A percentile compares a stretch with the other conserved stretches of the same genome.
Conservation (phyloP, 2,113 vertebrate genomes). For the Cisticola juncidis region DNA sequence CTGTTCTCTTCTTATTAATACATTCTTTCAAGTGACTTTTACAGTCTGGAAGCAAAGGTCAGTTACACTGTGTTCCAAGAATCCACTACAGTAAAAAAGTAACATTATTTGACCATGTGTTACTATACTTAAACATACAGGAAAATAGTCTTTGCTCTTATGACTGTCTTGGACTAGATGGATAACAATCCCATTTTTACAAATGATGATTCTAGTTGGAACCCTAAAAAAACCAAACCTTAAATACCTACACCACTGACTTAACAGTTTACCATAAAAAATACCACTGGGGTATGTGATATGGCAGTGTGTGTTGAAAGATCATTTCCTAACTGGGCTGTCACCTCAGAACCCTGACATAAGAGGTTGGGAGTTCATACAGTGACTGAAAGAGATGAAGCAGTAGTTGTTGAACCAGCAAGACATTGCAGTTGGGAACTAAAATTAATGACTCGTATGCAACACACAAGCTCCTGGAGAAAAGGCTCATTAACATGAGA, state of each 20-base stretch:
- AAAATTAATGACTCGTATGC: not conserved
- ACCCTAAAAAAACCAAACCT: not conserved
- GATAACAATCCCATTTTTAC: not conserved
- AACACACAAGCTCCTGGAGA: not conserved
- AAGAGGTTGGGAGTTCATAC: not conserved
- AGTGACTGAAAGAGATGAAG: not conserved
- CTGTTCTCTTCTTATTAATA: not conserved
- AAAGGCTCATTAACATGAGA: not conserved
- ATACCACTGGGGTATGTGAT: not conserved
- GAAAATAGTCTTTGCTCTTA: not conserved
- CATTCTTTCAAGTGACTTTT: not conserved
- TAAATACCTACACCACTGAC: not conserved
- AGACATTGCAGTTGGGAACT: not conserved
- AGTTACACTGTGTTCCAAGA: not conserved
- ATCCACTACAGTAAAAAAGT: not conserved
- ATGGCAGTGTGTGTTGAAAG: not conserved
- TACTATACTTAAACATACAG: not conserved
- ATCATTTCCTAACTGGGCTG: not conserved
- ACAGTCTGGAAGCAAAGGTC: constrained; percentile 15
- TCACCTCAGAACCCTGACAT: not conserved
- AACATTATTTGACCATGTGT: not conserved
- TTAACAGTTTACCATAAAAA: not conserved
- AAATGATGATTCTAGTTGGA: not conserved
- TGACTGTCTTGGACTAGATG: not conserved
- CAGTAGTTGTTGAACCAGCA: not conserved